Conservation (phyloP, 64 coral and sea anemone species). For the Catalaphyllia jardinei region DNA sequence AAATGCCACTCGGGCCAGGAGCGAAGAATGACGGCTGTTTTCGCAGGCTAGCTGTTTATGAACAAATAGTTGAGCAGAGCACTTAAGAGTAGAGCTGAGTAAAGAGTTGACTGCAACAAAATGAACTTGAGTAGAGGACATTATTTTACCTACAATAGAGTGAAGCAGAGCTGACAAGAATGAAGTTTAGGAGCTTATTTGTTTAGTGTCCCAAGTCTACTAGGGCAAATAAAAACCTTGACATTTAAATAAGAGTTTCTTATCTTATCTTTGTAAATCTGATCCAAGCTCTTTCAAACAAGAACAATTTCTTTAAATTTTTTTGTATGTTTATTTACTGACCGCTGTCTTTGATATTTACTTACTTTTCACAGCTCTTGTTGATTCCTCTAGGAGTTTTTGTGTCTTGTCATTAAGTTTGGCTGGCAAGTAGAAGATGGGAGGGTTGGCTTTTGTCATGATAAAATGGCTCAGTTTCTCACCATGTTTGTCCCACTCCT, state of each 20-base stretch:
- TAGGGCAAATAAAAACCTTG: no score
- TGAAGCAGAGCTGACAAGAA: background rate
- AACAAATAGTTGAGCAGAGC: background rate
- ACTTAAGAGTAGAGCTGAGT: background rate
- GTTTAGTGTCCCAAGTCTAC: no score
- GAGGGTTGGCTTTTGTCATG: conserved; percentile 87
- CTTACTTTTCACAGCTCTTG: conserved; percentile 90
- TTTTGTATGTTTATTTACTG: conserved; percentile 34
- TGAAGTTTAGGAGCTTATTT: background rate
- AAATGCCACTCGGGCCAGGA: no score
- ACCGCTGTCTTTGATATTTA: background rate
- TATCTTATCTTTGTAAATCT: no score
- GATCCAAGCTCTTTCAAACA: no score
- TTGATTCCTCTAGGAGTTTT: conserved; percentile 87
- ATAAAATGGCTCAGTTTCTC: conserved; percentile 85
- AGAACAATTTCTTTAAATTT: no score
- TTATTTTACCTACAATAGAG: background rate
- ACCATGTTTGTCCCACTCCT: conserved; percentile 96
- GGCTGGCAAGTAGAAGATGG: conserved; percentile 89
- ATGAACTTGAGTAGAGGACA: background rate
- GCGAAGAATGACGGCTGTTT: no score
- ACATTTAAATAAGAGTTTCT: no score
- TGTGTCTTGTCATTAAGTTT: conserved; percentile 93
- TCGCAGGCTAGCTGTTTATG: no score
- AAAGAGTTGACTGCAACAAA: no score